These are phyloP conservation scores for Vireo griseus DNA, from an alignment of 2,797 vertebrate species.

Conservation along the genomic window DNA sequence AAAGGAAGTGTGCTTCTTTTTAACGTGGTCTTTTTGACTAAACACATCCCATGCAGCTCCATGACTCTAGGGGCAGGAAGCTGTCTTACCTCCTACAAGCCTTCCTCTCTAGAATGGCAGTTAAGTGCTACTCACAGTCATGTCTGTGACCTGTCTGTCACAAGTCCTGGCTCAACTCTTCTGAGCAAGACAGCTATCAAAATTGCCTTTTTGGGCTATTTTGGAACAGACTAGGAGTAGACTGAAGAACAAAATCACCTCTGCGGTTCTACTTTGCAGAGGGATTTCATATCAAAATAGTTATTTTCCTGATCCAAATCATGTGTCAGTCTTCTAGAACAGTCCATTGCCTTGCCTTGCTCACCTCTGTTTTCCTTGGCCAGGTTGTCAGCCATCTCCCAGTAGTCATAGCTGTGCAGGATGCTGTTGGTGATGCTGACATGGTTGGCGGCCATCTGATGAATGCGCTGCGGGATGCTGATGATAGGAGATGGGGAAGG, in stretches of 20 bases:
- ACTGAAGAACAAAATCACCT: not conserved
- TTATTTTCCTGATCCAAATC: not conserved
- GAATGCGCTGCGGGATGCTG: conserved; percentile 97
- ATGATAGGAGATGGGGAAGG: conserved; percentile 83
- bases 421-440: conserved; percentile 98
- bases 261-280: not conserved
- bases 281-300: not conserved
- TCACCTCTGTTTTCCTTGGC: conserved; percentile 95
- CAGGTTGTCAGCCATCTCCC: conserved; percentile 97
- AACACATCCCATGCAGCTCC: not conserved
- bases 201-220: not conserved
- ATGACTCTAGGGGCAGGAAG: not conserved
- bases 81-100: not conserved
- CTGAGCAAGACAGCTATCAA: not conserved
- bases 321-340: not conserved
- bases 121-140: not conserved
- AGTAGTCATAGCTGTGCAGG: conserved; percentile 98
- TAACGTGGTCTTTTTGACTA: not conserved
- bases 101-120: not conserved
- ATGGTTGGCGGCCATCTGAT: conserved; percentile 99
- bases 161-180: not conserved
- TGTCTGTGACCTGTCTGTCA: not conserved
- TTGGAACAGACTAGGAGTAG: not conserved
- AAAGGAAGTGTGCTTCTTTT: not conserved
- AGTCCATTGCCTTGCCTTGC: not conserved